Conservation (phyloP, 2,888 invertebrate species). For the Nomada fucata region DNA sequence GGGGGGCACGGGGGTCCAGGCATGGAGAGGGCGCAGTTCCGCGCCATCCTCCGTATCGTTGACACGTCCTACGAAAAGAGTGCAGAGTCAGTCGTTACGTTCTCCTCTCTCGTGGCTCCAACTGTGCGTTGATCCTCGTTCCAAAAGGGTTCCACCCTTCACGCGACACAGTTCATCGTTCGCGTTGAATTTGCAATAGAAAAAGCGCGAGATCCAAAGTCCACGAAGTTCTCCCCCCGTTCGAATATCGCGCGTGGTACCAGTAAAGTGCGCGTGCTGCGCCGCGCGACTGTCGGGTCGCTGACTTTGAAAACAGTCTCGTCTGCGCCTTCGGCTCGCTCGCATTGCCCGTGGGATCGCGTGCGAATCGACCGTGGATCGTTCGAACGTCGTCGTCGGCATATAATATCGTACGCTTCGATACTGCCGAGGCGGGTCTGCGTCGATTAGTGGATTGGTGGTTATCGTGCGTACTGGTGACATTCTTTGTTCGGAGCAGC, state of each 20-base stretch:
- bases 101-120: constrained; percentile 22
- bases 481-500: constrained; percentile 38
- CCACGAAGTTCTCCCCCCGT: background rate
- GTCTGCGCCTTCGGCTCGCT: background rate
- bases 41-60: constrained; percentile 80
- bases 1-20: constrained; percentile 75
- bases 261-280: constrained; percentile 40
- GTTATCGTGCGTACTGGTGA: constrained; percentile 42
- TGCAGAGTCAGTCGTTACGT: constrained; percentile 47
- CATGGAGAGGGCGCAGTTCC: constrained; percentile 81
- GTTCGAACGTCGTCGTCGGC: background rate
- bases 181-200: background rate
- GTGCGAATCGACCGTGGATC: constrained; percentile 10
- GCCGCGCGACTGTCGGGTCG: constrained; percentile 38
- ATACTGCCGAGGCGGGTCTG: too few species aligned
- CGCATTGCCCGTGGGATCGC: background rate
- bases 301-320: constrained; percentile 27
- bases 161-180: background rate
- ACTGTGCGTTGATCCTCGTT: constrained; percentile 10
- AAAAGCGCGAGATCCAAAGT: too few species aligned
- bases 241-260: constrained; percentile 34
- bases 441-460: constrained; percentile 13
- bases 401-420: background rate
- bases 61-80: constrained; percentile 75
- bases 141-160: background rate